Conservation (phyloP, 53 echinoderm and acorn worm genomes). For the Echinarachnius parma region DNA sequence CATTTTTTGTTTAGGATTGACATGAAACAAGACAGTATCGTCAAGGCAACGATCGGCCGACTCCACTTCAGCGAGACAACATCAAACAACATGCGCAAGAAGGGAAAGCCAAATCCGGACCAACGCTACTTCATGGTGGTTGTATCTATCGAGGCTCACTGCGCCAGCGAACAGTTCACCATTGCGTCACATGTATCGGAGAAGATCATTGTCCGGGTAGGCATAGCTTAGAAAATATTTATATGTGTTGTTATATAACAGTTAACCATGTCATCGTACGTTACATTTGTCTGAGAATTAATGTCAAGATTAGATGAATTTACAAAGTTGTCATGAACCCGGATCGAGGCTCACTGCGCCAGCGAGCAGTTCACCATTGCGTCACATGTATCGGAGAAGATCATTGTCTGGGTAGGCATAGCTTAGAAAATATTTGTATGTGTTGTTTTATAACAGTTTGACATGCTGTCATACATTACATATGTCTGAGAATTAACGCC, state of each 20-base stretch:
- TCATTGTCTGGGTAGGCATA: conserved; percentile 97
- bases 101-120: conserved; percentile 98
- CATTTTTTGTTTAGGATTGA: no score
- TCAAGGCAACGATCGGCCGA: conserved; percentile 85
- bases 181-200: conserved; percentile 79
- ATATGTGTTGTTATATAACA: no score
- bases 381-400: conserved; percentile 79
- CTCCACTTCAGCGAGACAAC: conserved; percentile 98
- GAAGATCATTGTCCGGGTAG: conserved; percentile 95
- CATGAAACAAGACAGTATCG: conserved; percentile 67
- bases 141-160: conserved; percentile 72
- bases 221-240: no score
- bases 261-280: no score
- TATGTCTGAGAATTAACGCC: no score
- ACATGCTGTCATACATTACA: no score
- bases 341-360: conserved; percentile 75
- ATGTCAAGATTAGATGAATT: no score
- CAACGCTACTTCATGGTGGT: conserved; percentile 97
- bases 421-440: no score
- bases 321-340: no score
- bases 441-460: no score
- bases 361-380: conserved; percentile 59
- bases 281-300: no score
- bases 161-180: conserved; percentile 56
- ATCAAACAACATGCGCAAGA: conserved; percentile 98